These are phyloP conservation scores for Erpornis zantholeuca DNA, from an alignment of 2,113 vertebrate species.

Conservation along the genomic window DNA sequence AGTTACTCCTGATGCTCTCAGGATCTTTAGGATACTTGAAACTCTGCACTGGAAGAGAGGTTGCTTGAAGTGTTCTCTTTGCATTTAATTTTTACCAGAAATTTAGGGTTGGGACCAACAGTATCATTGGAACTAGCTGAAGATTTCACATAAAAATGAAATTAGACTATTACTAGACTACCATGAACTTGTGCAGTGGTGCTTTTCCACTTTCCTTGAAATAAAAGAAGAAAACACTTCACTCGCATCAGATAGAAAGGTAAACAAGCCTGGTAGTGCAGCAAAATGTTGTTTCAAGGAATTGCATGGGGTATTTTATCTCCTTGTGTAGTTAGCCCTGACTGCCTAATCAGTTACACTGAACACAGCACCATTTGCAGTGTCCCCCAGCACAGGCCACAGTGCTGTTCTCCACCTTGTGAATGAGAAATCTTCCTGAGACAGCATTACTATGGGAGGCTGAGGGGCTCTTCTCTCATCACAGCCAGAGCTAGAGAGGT, in stretches of 20 bases:
- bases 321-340: not conserved
- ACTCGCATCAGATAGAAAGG: not conserved
- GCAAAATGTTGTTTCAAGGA: not conserved
- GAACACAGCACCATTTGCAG: not conserved
- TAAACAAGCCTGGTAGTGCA: not conserved
- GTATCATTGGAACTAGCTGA: not conserved
- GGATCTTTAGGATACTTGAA: not conserved
- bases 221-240: not conserved
- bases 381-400: not conserved
- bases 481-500: not conserved
- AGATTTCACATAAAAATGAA: not conserved
- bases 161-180: not conserved
- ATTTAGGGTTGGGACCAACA: not conserved
- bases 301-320: not conserved
- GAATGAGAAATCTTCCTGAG: not conserved
- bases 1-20: not conserved
- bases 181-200: not conserved
- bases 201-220: not conserved
- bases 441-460: not conserved
- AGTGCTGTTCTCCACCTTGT: not conserved
- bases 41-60: not conserved
- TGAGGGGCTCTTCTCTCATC: not conserved
- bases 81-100: not conserved
- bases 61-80: not conserved
- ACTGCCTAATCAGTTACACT: not conserved